phyloP scores from a whole-genome alignment of 2,888 invertebrate genomes.

The Isotomurus palustris region DNA sequence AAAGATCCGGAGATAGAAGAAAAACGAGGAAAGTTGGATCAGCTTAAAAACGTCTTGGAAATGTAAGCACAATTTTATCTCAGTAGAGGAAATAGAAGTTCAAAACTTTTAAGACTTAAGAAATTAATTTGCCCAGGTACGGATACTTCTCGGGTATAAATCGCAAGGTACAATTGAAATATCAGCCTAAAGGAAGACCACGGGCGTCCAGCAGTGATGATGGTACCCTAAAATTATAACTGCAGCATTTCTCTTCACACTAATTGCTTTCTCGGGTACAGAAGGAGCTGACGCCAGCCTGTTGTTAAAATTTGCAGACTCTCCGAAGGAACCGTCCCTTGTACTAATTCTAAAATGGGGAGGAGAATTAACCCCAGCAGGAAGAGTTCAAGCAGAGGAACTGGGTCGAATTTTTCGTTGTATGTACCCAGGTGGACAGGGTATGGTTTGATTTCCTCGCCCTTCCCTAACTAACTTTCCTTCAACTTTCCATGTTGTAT shows the following conservation, averaged over 20 bases:
- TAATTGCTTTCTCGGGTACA: not conserved
- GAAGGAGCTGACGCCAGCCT: too few relatives aligned
- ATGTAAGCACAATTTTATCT: conserved; percentile 73
- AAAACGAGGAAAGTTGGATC: conserved; percentile 93
- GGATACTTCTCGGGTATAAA: conserved; percentile 99
- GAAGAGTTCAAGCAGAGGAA: conserved; percentile 95
- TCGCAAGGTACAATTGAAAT: conserved; percentile 99
- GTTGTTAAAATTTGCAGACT: conserved; percentile 57
- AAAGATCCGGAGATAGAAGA: conserved; percentile 87
- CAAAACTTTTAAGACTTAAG: not conserved
- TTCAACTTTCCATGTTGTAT: too few relatives aligned
- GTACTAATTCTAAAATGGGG: conserved; percentile 99
- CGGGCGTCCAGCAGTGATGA: conserved; percentile 89
- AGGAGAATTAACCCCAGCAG: conserved; percentile 96
- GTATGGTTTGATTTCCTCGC: conserved; percentile 41
- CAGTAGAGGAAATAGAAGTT: too few relatives aligned
- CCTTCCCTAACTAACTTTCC: conserved; percentile 33
- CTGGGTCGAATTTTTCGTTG: conserved; percentile 96
- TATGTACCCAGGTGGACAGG: conserved; percentile 94
- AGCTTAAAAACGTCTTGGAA: conserved; percentile 96
- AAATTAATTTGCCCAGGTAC: conserved; percentile 62
- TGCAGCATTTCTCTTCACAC: not conserved
- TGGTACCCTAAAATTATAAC: conserved; percentile 57
- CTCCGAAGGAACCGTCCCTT: conserved; percentile 84
- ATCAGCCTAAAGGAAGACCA: conserved; percentile 90